A percentile compares a stretch with the other conserved stretches of the same genome.
Conservation (phyloP, 2,888 invertebrate genomes). For the Allophyes oxyacanthae region DNA sequence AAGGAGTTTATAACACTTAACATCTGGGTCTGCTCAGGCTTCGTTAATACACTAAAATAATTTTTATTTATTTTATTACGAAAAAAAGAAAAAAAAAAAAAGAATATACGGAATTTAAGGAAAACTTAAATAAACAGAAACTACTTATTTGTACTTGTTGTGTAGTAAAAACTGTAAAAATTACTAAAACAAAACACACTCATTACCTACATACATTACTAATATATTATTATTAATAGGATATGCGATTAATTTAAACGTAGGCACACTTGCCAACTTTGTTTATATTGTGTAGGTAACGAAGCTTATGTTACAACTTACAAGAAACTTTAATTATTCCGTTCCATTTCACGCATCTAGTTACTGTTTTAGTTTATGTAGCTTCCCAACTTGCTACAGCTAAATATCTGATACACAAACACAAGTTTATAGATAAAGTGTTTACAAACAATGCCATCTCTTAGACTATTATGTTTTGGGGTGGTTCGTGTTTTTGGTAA, state of each 20-base stretch:
- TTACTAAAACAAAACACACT: too few species aligned
- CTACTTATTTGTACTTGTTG: too few species aligned
- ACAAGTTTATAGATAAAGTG: conserved; percentile 10
- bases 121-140: too few species aligned
- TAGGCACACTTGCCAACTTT: not conserved
- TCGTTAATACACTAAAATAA: too few species aligned
- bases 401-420: conserved; percentile 27
- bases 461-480: conserved; percentile 21
- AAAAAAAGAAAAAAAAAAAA: too few species aligned
- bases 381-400: conserved; percentile 25
- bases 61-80: too few species aligned
- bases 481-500: conserved; percentile 23
- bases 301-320: conserved; percentile 6
- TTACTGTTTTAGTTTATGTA: conserved; percentile 32
- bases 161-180: too few species aligned
- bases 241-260: not conserved
- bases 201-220: too few species aligned
- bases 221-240: not conserved
- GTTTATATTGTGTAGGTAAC: conserved; percentile 7
- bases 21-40: too few species aligned
- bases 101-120: too few species aligned
- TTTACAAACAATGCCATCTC: conserved; percentile 11
- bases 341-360: conserved; percentile 32
- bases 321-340: conserved; percentile 38
- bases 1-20: too few species aligned